These are phyloP conservation scores for Meteorus colon DNA, from an alignment of 2,888 invertebrate species.

Conservation along the genomic window DNA sequence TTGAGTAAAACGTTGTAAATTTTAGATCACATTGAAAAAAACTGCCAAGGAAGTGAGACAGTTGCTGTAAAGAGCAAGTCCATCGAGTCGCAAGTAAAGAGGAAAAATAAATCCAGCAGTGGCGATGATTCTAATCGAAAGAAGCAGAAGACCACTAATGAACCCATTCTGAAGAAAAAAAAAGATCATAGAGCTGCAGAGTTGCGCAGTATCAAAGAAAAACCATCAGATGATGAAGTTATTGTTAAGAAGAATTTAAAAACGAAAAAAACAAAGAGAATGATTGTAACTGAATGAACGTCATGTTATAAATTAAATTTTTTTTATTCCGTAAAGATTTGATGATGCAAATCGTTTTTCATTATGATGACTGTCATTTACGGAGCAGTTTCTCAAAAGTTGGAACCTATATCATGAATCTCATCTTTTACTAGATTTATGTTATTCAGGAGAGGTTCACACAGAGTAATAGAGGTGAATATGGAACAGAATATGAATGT, in stretches of 20 bases:
- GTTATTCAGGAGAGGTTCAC: background rate
- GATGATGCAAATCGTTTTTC: no score
- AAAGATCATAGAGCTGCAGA: conserved; percentile 33
- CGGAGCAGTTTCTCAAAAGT: no score
- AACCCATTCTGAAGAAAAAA: conserved; percentile 37
- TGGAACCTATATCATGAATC: no score
- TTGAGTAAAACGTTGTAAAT: conserved; percentile 11
- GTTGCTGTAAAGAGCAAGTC: background rate
- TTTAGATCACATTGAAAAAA: conserved; percentile 61
- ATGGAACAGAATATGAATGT: background rate
- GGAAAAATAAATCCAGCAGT: conserved; percentile 33
- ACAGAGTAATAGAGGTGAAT: no score
- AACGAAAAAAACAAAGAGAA: background rate
- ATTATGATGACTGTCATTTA: no score
- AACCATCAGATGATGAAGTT: background rate
- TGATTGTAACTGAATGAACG: conserved; percentile 13
- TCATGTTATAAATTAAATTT: background rate
- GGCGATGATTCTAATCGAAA: conserved; percentile 20
- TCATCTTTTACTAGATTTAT: no score
- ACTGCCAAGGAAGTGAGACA: conserved; percentile 50
- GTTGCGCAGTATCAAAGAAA: conserved; percentile 17
- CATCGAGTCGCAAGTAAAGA: conserved; percentile 41
- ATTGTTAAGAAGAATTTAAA: background rate
- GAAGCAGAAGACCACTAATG: conserved; percentile 33
- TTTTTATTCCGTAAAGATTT: no score